Evolutionary conservation across 2,797 vertebrate species (phyloP).

Genomic region (Danio kyathit): DNA sequence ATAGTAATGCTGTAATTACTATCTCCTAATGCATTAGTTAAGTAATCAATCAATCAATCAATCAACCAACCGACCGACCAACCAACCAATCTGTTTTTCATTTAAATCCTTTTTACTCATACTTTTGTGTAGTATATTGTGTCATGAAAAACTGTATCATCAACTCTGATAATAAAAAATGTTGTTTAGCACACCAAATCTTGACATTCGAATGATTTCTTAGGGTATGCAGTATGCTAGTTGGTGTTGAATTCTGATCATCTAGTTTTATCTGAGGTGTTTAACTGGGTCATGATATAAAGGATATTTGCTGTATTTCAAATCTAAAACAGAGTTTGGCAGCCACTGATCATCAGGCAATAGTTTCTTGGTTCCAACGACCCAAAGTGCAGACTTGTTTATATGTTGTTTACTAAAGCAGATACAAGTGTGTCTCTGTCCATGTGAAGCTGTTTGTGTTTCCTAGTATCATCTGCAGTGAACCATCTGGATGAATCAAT

Average conservation of each 20-base stretch:
- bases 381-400: background rate
- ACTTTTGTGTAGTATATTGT: too few species aligned
- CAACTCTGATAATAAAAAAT: too few species aligned
- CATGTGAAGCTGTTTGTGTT: constrained; percentile 4
- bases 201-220: background rate
- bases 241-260: background rate
- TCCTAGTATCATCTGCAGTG: background rate
- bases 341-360: background rate
- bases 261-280: background rate
- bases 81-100: too few species aligned
- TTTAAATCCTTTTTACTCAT: too few species aligned
- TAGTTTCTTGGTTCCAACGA: background rate
- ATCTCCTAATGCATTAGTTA: too few species aligned
- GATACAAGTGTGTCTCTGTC: background rate
- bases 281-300: background rate
- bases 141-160: too few species aligned
- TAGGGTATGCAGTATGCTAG: background rate
- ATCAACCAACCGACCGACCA: too few species aligned
- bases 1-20: too few species aligned
- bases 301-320: background rate
- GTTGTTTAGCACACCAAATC: background rate
- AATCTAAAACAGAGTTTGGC: background rate
- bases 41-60: too few species aligned
- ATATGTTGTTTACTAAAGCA: background rate
- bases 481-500: constrained; percentile 31